phyloP scores from a whole-genome alignment of 53 echinoderm and acorn worm species.

The Mesocentrotus franciscanus region DNA sequence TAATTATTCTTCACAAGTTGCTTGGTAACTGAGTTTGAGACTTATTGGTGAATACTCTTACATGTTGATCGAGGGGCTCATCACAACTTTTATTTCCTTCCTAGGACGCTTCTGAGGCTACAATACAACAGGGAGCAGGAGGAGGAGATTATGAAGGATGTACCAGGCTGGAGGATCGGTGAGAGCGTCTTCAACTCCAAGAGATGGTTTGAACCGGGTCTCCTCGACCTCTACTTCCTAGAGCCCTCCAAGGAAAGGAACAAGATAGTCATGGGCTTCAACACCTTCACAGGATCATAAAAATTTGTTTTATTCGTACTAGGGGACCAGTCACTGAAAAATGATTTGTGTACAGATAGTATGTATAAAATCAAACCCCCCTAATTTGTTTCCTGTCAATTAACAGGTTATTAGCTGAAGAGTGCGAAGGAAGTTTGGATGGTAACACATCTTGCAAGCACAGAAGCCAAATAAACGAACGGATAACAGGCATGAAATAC shows the following conservation, averaged over 20 bases:
- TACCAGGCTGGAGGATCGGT: constrained; percentile 85
- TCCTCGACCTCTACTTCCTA: constrained; percentile 85
- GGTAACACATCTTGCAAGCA: too few relatives aligned
- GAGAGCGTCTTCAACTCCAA: constrained; percentile 88
- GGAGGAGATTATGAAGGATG: constrained; percentile 94
- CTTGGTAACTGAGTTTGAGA: too few relatives aligned
- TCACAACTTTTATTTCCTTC: background rate
- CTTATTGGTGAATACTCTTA: background rate
- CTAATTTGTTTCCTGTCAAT: too few relatives aligned
- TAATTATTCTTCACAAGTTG: too few relatives aligned
- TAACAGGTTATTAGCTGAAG: too few relatives aligned
- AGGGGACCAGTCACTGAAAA: too few relatives aligned
- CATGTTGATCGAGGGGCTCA: background rate
- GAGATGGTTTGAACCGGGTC: constrained; percentile 81
- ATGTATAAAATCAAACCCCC: too few relatives aligned
- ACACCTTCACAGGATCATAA: constrained; percentile 71
- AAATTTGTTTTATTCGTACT: background rate
- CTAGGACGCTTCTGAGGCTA: constrained; percentile 77
- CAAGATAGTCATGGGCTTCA: constrained; percentile 76
- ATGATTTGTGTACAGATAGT: too few relatives aligned
- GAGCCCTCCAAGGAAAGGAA: constrained; percentile 77
- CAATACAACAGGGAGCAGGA: constrained; percentile 83
- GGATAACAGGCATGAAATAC: too few relatives aligned
- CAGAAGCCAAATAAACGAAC: too few relatives aligned
- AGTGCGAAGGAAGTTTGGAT: too few relatives aligned